Percentiles rank a stretch among this genome's conserved stretches.
phyloP scores from a whole-genome alignment of 2,797 vertebrate genomes.

The Nannoperca australis region DNA sequence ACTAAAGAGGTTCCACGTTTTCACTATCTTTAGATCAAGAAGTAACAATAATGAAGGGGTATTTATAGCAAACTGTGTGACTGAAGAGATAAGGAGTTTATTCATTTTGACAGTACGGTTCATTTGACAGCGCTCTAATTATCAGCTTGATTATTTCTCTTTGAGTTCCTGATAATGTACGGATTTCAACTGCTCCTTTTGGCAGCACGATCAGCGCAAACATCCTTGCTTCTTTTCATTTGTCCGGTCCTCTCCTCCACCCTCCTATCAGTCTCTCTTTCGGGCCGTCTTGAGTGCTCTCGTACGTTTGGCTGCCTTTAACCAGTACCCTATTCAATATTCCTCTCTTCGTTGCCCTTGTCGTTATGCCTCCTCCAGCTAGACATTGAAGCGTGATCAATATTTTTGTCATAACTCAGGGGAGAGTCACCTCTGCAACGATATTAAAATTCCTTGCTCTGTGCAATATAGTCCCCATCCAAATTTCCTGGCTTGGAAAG shows the following conservation, averaged over 20 bases:
- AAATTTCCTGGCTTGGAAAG: slow-evolving; percentile 53
- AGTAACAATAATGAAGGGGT: slow-evolving; percentile 40
- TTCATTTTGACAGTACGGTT: slow-evolving; percentile 43
- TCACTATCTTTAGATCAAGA: slow-evolving; percentile 47
- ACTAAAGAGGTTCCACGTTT: slow-evolving; percentile 13
- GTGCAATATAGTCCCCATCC: slow-evolving; percentile 47
- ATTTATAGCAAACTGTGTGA: slow-evolving; percentile 42
- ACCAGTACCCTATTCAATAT: slow-evolving; percentile 65
- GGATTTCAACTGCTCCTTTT: background rate
- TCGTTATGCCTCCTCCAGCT: slow-evolving; percentile 45
- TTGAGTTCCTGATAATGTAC: background rate
- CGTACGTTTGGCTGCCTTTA: slow-evolving; percentile 55
- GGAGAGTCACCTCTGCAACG: slow-evolving; percentile 72
- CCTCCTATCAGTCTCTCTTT: slow-evolving; percentile 25
- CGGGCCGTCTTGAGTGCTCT: slow-evolving; percentile 34
- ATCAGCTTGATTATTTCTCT: slow-evolving; percentile 35
- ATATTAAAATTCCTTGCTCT: slow-evolving; percentile 72
- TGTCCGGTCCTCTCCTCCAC: background rate
- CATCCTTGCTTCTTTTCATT: slow-evolving; percentile 11
- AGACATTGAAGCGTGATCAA: slow-evolving; percentile 68
- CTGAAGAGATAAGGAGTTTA: slow-evolving; percentile 8
- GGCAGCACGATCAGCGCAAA: slow-evolving; percentile 2
- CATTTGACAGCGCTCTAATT: slow-evolving; percentile 38
- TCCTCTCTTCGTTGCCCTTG: slow-evolving; percentile 72
- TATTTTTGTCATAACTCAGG: slow-evolving; percentile 79